A percentile compares a stretch with the other conserved stretches of the same genome.
Evolutionary conservation across 2,888 invertebrate species (phyloP).

Genomic region (Tanytarsus gracilentus): DNA sequence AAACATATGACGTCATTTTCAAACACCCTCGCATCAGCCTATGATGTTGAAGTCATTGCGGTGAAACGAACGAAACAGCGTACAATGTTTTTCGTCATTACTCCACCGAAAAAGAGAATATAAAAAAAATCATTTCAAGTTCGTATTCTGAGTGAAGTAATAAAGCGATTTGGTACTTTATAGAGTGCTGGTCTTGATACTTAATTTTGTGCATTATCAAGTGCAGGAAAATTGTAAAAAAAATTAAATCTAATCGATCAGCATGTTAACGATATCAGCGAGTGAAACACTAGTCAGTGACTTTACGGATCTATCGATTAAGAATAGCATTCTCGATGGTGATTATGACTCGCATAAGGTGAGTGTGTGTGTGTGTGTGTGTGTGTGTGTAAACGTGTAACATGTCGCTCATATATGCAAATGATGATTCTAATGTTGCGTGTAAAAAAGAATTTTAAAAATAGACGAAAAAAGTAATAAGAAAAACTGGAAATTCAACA

Average conservation of each 20-base stretch:
- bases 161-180: background rate
- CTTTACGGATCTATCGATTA: conserved; percentile 23
- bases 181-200: background rate
- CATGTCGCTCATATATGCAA: background rate
- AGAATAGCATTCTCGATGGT: conserved; percentile 7
- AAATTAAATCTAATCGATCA: background rate
- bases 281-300: conserved; percentile 23
- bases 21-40: background rate
- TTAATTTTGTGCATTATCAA: background rate
- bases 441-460: conserved; percentile 11
- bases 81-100: conserved; percentile 6
- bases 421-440: background rate
- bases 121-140: background rate
- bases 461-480: background rate
- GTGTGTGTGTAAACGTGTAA: too few species aligned
- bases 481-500: conserved; percentile 21
- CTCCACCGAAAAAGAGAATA: background rate
- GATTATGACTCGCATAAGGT: conserved; percentile 26
- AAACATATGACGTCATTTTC: background rate
- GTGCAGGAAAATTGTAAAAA: background rate
- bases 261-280: conserved; percentile 14
- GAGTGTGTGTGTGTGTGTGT: too few species aligned
- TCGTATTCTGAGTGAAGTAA: conserved; percentile 12
- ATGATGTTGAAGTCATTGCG: background rate
- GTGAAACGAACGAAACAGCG: conserved; percentile 3